Evolutionary conservation across 2,888 invertebrate species (phyloP), one percentile per base, ranked within the genome.

Genomic region (Pristionchus mayeri): DNA sequence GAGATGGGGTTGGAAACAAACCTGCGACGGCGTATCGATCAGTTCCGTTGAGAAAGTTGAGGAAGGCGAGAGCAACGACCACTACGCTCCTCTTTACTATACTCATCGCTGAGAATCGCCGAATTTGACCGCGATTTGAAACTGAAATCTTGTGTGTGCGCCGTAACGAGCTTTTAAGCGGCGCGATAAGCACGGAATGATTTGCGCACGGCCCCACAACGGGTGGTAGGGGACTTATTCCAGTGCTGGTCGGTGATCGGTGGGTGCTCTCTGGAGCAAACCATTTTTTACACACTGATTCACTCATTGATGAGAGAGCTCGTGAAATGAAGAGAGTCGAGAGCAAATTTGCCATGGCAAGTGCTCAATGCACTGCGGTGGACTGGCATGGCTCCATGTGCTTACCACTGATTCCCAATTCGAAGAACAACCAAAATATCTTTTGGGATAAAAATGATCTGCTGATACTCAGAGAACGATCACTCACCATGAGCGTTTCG

Each of bases 11-110:
- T n/a, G 54, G 18, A 6, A 75, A 13, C 50, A 11, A 44, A 63
- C 81, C 81, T 21, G 81, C 81, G 4, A 82, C 81, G 13, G 63
- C 63, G 30, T 82, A 82, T 21, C 63, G 63, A 82, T 82, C 81
- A 1, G 81, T 82, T 4, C 63, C 81, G n/a, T 82, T 82, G 34
- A 82, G 81, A 27, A 82, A 82, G 48, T 82, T 82, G 63, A 82
- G 60, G 21, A 82, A 82, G 11, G 81, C 30, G 11, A 82, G 52
- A 6, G 52, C 24, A 30, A 60, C 60, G 48, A 82, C 81, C n/a
- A 63, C 63, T 1, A 63, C 27, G 0, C 48, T 21, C 40, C 57
- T 80, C 71, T 40, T 71, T 2, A 71, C 63, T 16, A 18, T 63
- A 4, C 30, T 34, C 54, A 54, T 54, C 7, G 1, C 7, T n/a